phyloP scores from a whole-genome alignment of 92 coral and sea anemone species.

The Pocillopora grandis region DNA sequence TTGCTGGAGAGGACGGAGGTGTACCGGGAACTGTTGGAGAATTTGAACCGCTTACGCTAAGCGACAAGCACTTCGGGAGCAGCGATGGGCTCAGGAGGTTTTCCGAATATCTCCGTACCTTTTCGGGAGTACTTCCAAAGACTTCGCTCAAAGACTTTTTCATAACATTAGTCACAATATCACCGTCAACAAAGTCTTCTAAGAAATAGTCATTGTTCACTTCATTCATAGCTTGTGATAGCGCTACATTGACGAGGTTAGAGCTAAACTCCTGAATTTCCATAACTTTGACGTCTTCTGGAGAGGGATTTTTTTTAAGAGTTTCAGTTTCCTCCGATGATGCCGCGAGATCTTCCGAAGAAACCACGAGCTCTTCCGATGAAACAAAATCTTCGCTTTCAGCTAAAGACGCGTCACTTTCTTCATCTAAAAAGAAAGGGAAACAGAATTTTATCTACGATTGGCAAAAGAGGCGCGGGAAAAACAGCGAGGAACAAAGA shows the following conservation, averaged over 20 bases:
- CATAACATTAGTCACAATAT: conserved; percentile 54
- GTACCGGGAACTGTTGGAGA: conserved; percentile 75
- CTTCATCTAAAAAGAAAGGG: background rate
- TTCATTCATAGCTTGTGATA: conserved; percentile 23
- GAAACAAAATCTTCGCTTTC: background rate
- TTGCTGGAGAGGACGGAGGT: conserved; percentile 74
- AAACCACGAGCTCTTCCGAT: background rate
- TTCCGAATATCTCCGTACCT: conserved; percentile 61
- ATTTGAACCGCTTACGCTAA: conserved; percentile 43
- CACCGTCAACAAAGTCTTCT: conserved; percentile 38
- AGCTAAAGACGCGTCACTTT: conserved; percentile 10
- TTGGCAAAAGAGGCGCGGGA: too few relatives aligned
- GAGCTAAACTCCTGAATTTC: conserved; percentile 18
- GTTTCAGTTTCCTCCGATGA: background rate
- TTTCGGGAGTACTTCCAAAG: conserved; percentile 67
- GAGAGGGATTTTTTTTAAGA: background rate
- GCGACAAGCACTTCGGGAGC: conserved; percentile 72
- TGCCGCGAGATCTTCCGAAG: background rate
- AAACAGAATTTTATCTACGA: background rate
- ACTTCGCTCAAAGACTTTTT: conserved; percentile 68
- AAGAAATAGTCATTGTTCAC: background rate
- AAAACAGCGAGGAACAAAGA: too few relatives aligned
- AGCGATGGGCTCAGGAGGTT: conserved; percentile 52
- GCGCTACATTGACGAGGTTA: conserved; percentile 18
- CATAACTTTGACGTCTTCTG: background rate